Evolutionary conservation across 2,888 invertebrate genomes (phyloP), one percentile per base, ranked within the genome.

Genomic region (Acronicta alni): DNA sequence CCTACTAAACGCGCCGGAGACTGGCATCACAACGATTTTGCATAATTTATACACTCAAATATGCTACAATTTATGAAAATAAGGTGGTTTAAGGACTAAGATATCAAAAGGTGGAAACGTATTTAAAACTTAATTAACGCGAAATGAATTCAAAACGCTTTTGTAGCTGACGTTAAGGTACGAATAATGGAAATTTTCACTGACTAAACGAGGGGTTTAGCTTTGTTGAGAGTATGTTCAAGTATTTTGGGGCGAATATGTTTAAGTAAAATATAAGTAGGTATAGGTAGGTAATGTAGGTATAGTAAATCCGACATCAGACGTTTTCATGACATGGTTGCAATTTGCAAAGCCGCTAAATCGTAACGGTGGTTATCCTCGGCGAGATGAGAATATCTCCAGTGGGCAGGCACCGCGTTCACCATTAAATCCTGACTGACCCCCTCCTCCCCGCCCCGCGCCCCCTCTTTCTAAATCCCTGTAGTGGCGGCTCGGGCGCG

Each of bases 41-140:
- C 88, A 89, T 89, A 89, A 87, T 88, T 87, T 86, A 87, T 81
- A 74, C 80, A 80, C 82, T 81, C 75, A 83, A 87, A 83, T 87
- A 84, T 80, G 80, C 82, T 81, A 78, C 77, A 84, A 81, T 82
- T 84, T 83, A 83, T 84, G 81, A 76, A 81, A 83, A 84, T 82
- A 69, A 76, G 76, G 74, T 61, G 46, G 57, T 62, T 64, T 67
- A 71, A 64, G 62, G 60, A 66, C 71, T 66, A 16, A 66, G 71
- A 69, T 71, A 71, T 69, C 73, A 75, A 69, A 71, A 72, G 64
- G 66, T 71, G 73, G 61, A 68, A 75, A 68, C 55, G 63, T 71
- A 75, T 76, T 76, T 76, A 68, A 73, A 71, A 75, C 77, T 77
- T 71, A 76, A 79, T 77, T 75, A 76, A 79, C 76, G 59, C 66